Base-by-base conservation (phyloP, 2,888 invertebrate genomes). In the Acanthosoma haemorrhoidale region DNA sequence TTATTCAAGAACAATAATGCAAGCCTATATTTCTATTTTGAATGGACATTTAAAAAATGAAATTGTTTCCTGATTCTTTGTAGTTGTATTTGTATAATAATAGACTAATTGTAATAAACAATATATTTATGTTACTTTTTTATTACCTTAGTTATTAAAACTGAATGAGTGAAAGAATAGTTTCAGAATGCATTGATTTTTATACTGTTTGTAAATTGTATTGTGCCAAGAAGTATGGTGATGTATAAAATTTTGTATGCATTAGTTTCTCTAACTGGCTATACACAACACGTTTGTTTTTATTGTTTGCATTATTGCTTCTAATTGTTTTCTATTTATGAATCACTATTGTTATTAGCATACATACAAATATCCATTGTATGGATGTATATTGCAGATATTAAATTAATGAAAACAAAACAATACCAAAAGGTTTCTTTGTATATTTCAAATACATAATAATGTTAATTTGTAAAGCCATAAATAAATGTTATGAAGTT, bases 61-160 rank as follows among this genome's bases (percentile, higher is more conserved):
- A 16, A 21, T 15, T 29, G 2, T 41, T 25, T 41, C 15, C 38
- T 41, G 18, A 21, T 29, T 31, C 25, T 64, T 21, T 8, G 13
- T 57, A 64, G 3, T 41, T 64, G 39, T 64, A 64, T n/a, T n/a
- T 64, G 41, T 39, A 64, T 41, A 41, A 36, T 41, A 61, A 38
- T 36, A 25, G 25, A 51, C 25, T 61, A 32, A 61, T 21, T n/a
- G 39, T 64, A 64, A 38, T 64, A 31, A 64, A 64, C 64, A 64
- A 64, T 64, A 64, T 64, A 64, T 64, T 64, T 64, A 64, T 64
- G 64, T 41, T 64, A 64, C 64, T 21, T 64, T 64, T 64, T 38
- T 64, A 64, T 41, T 64, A 29, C 38, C 25, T 38, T 16, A 64
- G 39, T 21, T 21, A 39, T 18, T 64, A 41, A 29, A 38, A 41